Percentiles rank a stretch among this genome's conserved stretches.
These are phyloP conservation scores for Cheilosia urbana DNA, from an alignment of 2,888 invertebrate genomes.

Conservation along the genomic window DNA sequence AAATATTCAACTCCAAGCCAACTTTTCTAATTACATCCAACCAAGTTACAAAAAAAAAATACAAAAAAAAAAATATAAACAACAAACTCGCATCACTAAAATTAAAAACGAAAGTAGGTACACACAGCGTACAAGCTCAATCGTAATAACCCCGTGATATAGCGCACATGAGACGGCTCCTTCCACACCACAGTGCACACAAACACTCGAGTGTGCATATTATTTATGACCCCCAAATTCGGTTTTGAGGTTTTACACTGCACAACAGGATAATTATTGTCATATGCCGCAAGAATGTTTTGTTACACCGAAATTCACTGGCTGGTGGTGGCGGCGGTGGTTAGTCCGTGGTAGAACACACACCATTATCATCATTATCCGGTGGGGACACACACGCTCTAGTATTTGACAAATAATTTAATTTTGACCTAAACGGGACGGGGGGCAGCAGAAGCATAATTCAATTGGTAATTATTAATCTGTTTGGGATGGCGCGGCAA, in stretches of 20 bases:
- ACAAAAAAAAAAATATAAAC: constrained; percentile 1
- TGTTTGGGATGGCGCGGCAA: constrained; percentile 7
- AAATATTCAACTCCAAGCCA: constrained; percentile 19
- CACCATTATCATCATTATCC: not conserved
- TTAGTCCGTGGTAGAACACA: constrained; percentile 8
- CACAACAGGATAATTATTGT: constrained; percentile 56
- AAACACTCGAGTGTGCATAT: not conserved
- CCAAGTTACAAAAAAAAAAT: not conserved
- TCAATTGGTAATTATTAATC: constrained; percentile 58
- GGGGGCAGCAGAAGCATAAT: constrained; percentile 22
- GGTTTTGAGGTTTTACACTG: constrained; percentile 53
- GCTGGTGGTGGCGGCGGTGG: not conserved
- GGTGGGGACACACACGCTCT: not conserved
- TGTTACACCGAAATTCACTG: not conserved
- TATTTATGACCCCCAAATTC: constrained; percentile 49
- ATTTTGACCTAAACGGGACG: constrained; percentile 44
- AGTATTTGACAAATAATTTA: constrained; percentile 46
- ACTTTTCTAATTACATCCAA: constrained; percentile 51
- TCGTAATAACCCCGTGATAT: constrained; percentile 6
- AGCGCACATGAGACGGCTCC: constrained; percentile 12
- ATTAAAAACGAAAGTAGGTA: constrained; percentile 9
- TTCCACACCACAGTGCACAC: not conserved
- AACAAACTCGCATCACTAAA: constrained; percentile 12
- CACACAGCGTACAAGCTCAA: not conserved
- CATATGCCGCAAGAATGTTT: constrained; percentile 60